Conservation (phyloP, 2,888 invertebrate species). For the Coremacera marginata region DNA sequence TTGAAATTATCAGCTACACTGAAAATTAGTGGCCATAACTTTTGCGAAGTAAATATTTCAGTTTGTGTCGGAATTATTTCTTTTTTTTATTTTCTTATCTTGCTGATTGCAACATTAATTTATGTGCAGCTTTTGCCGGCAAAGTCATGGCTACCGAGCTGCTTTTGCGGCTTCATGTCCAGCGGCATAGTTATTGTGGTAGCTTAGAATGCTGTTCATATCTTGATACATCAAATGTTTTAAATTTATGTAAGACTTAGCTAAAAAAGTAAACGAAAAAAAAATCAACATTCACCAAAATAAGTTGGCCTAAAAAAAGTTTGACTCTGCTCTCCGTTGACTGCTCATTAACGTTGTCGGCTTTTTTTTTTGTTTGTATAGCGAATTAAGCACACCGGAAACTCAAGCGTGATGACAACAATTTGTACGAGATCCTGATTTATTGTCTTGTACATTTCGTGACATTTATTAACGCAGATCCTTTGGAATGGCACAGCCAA, state of each 20-base stretch:
- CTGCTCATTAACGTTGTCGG: neutral
- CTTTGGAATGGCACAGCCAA: constrained; percentile 10
- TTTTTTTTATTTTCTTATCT: neutral
- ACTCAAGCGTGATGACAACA: constrained; percentile 52
- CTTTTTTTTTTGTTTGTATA: neutral
- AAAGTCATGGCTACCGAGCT: too few relatives aligned
- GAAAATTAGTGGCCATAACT: constrained; percentile 35
- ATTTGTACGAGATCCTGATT: constrained; percentile 52
- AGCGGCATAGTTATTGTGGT: too few relatives aligned
- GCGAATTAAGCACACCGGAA: constrained; percentile 45
- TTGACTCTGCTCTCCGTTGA: too few relatives aligned
- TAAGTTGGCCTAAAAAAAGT: too few relatives aligned
- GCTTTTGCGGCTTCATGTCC: too few relatives aligned
- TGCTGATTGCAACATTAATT: neutral
- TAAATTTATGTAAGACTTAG: too few relatives aligned
- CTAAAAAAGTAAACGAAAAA: too few relatives aligned
- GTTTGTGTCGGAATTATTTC: neutral
- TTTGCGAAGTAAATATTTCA: constrained; percentile 27
- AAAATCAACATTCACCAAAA: too few relatives aligned
- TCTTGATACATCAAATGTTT: too few relatives aligned
- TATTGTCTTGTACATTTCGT: constrained; percentile 49
- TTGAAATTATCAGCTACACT: constrained; percentile 32
- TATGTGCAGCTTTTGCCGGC: neutral
- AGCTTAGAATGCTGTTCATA: too few relatives aligned
- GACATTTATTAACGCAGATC: constrained; percentile 48